Percentiles rank a stretch among this genome's conserved stretches.
Conservation (phyloP, 2,888 invertebrate species). For the Agriopis aurantiaria region DNA sequence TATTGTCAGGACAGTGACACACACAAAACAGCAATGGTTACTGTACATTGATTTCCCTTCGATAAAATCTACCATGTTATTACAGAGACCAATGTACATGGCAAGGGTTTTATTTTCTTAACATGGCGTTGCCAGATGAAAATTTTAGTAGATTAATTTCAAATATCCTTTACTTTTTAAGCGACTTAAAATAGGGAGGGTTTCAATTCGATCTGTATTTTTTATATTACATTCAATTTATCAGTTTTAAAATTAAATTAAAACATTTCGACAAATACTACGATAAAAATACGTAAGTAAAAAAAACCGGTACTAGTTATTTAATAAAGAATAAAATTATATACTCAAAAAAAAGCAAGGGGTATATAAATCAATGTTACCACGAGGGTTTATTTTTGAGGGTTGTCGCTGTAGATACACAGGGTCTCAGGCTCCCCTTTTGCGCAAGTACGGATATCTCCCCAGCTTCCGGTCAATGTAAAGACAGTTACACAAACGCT, state of each 20-base stretch:
- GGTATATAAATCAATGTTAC: slow-evolving; percentile 7
- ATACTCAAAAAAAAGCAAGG: background rate
- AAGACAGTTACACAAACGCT: background rate
- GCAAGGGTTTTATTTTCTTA: slow-evolving; percentile 14
- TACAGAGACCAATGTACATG: background rate
- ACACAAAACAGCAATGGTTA: slow-evolving; percentile 38
- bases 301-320: background rate
- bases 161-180: background rate
- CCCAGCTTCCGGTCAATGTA: slow-evolving; percentile 4
- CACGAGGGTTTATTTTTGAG: slow-evolving; percentile 11
- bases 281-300: background rate
- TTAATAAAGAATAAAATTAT: background rate
- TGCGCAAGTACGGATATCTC: slow-evolving; percentile 11
- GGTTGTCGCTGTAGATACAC: background rate
- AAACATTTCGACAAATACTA: background rate
- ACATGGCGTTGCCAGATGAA: slow-evolving; percentile 21
- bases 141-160: background rate
- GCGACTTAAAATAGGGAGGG: too few relatives aligned
- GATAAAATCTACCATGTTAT: slow-evolving; percentile 2
- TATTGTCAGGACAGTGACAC: background rate
- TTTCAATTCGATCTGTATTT: background rate
- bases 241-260: background rate
- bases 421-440: background rate
- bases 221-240: background rate
- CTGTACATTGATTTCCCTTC: slow-evolving; percentile 25